A percentile compares a stretch with the other conserved stretches of the same genome.
Evolutionary conservation across 2,888 invertebrate species (phyloP).

Genomic region (Pseudococcus viburni): DNA sequence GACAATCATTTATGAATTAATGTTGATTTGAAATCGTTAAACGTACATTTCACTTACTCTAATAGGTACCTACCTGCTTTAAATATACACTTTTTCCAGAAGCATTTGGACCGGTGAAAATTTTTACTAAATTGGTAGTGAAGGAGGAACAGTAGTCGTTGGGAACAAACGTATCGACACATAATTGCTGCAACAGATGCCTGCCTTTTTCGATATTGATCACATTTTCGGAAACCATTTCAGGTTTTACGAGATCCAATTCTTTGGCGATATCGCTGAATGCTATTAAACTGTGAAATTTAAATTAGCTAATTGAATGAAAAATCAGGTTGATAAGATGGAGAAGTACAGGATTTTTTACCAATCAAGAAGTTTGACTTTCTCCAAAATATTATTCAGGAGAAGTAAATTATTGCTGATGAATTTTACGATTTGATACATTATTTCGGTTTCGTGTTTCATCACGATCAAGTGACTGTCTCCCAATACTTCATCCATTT

Average conservation of each 20-base stretch:
- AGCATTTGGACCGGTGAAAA: constrained; percentile 91
- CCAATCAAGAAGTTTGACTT: constrained; percentile 79
- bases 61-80: constrained; percentile 78
- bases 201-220: constrained; percentile 79
- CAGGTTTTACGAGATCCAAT: constrained; percentile 67
- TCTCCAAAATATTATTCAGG: constrained; percentile 70
- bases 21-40: neutral
- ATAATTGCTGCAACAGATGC: constrained; percentile 84
- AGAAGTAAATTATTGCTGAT: constrained; percentile 76
- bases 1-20: constrained; percentile 11
- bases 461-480: constrained; percentile 85
- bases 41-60: neutral
- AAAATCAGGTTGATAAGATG: neutral
- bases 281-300: constrained; percentile 66
- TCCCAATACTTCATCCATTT: constrained; percentile 83
- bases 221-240: constrained; percentile 63
- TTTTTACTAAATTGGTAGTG: constrained; percentile 77
- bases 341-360: constrained; percentile 70
- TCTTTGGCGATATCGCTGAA: constrained; percentile 67
- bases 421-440: constrained; percentile 78
- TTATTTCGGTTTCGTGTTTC: constrained; percentile 84
- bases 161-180: constrained; percentile 79
- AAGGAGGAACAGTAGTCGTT: constrained; percentile 80
- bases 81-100: constrained; percentile 94
- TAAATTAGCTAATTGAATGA: neutral